Percentiles rank a stretch among this genome's conserved stretches.
Conservation (phyloP, 2,113 vertebrate genomes). For the Tetrax tetrax region DNA sequence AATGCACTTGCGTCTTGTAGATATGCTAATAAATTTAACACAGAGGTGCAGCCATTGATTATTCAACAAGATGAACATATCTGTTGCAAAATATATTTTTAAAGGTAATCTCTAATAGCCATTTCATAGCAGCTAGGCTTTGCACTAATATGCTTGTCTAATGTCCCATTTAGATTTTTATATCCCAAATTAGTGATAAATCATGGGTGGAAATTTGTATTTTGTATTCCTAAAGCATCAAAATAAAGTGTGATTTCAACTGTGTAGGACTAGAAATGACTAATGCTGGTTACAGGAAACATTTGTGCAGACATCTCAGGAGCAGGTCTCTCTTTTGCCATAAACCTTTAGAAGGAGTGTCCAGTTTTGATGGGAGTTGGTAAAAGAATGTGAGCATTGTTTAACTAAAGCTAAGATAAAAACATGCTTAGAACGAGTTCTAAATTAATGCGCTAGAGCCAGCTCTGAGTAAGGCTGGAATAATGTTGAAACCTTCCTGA, state of each 20-base stretch:
- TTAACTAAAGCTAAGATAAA: background rate
- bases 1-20: conserved; percentile 46
- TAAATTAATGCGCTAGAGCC: background rate
- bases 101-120: conserved; percentile 46
- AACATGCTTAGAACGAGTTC: background rate
- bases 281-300: background rate
- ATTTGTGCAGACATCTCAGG: background rate
- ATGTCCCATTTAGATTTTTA: conserved; percentile 53
- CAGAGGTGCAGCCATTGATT: conserved; percentile 46
- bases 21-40: conserved; percentile 63
- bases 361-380: background rate
- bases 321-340: background rate
- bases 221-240: conserved; percentile 48
- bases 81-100: conserved; percentile 48
- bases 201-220: conserved; percentile 48
- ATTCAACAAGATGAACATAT: conserved; percentile 51
- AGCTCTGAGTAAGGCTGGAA: background rate
- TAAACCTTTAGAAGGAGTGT: background rate
- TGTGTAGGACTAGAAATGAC: background rate
- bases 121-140: conserved; percentile 48
- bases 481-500: background rate
- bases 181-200: conserved; percentile 56
- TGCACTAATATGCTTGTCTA: conserved; percentile 59
- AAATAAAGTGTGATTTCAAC: conserved; percentile 43
- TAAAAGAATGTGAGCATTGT: background rate